A percentile compares a stretch with the other conserved stretches of the same genome.
phyloP scores from a whole-genome alignment of 2,797 vertebrate species.

The Micromesistius poutassou region DNA sequence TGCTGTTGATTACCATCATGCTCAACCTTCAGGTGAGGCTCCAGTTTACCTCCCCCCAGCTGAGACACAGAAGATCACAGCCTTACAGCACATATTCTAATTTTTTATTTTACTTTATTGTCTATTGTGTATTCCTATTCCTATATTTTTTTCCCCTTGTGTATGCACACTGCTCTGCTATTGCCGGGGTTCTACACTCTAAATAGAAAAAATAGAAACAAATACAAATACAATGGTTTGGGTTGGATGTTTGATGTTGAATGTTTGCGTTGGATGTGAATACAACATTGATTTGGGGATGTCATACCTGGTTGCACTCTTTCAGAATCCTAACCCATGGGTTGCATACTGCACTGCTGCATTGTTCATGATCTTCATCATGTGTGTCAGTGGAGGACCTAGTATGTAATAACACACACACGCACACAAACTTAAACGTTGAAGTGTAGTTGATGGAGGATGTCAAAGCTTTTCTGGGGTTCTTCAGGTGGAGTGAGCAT shows the following conservation, averaged over 20 bases:
- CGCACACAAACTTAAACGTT: neutral
- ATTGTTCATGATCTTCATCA: slow-evolving; percentile 73
- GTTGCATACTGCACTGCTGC: slow-evolving; percentile 69
- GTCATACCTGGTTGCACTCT: neutral
- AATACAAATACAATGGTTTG: neutral
- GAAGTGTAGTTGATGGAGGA: neutral
- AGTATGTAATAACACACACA: slow-evolving; percentile 59
- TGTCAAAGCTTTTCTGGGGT: neutral
- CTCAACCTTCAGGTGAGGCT: slow-evolving; percentile 74
- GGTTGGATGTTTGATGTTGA: too few species aligned
- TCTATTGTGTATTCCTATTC: neutral
- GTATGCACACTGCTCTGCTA: neutral
- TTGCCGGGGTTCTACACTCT: neutral
- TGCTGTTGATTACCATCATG: slow-evolving; percentile 69
- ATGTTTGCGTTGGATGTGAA: neutral
- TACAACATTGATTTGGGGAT: neutral
- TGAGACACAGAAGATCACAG: neutral
- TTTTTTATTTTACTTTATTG: too few species aligned
- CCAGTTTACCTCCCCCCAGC: neutral
- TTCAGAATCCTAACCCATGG: slow-evolving; percentile 48
- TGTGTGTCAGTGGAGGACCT: slow-evolving; percentile 77
- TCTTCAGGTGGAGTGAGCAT: slow-evolving; percentile 59
- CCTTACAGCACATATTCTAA: too few species aligned
- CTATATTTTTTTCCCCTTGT: too few species aligned
- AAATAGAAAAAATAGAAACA: neutral